phyloP scores from a whole-genome alignment of 2,797 vertebrate genomes.

The Aeoliscus strigatus region DNA sequence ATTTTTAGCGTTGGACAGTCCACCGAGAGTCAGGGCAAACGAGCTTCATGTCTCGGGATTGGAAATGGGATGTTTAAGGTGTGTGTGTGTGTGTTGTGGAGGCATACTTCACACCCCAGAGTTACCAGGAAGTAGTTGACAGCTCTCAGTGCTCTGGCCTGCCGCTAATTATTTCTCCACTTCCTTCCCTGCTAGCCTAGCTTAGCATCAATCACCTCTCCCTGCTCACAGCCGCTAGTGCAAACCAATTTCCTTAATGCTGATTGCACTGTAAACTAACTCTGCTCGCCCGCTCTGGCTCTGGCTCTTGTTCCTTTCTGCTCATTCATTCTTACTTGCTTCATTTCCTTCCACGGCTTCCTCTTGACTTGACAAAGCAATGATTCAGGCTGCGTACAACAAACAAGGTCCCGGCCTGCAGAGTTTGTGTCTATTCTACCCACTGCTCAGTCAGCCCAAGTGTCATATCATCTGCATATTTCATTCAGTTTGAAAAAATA shows the following conservation, averaged over 20 bases:
- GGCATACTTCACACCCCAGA: constrained; percentile 72
- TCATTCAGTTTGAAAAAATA: too few species aligned
- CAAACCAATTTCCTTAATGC: constrained; percentile 76
- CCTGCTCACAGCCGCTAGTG: constrained; percentile 51
- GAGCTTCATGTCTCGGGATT: too few species aligned
- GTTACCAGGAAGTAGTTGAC: constrained; percentile 79
- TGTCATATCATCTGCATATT: too few species aligned
- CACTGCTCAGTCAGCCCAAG: constrained; percentile 7
- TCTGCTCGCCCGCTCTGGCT: constrained; percentile 58
- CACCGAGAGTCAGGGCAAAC: too few species aligned
- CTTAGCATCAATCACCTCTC: constrained; percentile 74
- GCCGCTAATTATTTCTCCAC: constrained; percentile 67
- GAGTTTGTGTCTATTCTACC: constrained; percentile 2
- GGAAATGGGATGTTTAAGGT: too few species aligned
- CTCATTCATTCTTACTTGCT: constrained; percentile 52
- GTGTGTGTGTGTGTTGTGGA: constrained; percentile 39
- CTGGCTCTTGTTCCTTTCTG: constrained; percentile 48
- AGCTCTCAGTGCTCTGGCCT: constrained; percentile 67
- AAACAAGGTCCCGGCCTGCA: too few species aligned
- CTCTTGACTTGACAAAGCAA: constrained; percentile 50
- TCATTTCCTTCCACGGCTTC: constrained; percentile 54
- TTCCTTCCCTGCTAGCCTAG: constrained; percentile 76
- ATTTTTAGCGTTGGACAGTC: too few species aligned
- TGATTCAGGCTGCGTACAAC: constrained; percentile 54
- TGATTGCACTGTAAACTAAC: constrained; percentile 77